Base-by-base conservation (phyloP, 2,113 vertebrate genomes). In the Shinisaurus crocodilurus region DNA sequence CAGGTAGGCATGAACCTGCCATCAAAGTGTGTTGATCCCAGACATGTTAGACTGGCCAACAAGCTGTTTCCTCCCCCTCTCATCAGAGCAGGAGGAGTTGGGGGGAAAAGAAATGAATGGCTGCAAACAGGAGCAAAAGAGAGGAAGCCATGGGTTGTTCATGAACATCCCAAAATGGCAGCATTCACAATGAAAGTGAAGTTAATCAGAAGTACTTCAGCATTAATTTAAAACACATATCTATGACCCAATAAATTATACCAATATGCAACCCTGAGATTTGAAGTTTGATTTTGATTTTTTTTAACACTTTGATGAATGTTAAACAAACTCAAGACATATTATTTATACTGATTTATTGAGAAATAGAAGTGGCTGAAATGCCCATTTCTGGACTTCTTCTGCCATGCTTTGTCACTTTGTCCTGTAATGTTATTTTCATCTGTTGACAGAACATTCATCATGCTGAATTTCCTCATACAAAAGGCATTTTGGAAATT, bases 401-500 rank as follows among this genome's bases (percentile, higher is more conserved):
- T 80, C 34, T 54, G 12, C 6, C 25, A 10, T n/a, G 6, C 2
- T 50, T 72, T 72, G 72, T 40, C 63, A 54, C 27, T 18, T 83
- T 82, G 79, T 29, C 48, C 25, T 74, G 12, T 43, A 54, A 9
- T 81, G 10, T n/a, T 72, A 34, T 83, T 74, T 72, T 43, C 67
- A 82, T 63, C 37, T n/a, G 37, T 63, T n/a, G 54, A 63, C 27
- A 83, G 80, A 43, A 57, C 40, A 25, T 60, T 57, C 32, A 18
- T 83, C 40, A 7, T 43, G 54, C 29, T 75, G 9, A 74, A 57
- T 74, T 82, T 72, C 48, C 13, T 72, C n/a, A 72, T 12, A 82
- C 37, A 82, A 82, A 89, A 74, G 79, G 37, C 16, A 74, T 82
- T 89, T 89, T 82, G 27, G 48, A 75, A 74, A 60, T 83, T 7